These are phyloP conservation scores for Camptogramma bilineatum DNA, from an alignment of 2,888 invertebrate species.

Conservation along the genomic window DNA sequence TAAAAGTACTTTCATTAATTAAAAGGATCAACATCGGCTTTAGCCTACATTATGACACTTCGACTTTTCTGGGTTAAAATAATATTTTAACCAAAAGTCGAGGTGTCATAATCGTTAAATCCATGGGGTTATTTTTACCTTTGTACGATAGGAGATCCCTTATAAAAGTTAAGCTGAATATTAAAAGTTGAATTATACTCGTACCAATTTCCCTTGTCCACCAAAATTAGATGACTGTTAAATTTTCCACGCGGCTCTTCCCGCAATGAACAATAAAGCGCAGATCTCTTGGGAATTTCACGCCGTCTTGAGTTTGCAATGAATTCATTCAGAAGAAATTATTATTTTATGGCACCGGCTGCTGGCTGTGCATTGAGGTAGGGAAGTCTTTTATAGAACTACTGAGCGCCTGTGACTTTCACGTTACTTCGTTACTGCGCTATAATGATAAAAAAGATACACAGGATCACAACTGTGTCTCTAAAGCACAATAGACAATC, in stretches of 20 bases:
- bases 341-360: conserved; percentile 46
- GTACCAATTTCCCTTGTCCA: conserved; percentile 41
- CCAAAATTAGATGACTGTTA: conserved; percentile 48
- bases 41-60: too few relatives aligned
- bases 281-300: conserved; percentile 51
- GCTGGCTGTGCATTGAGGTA: conserved; percentile 33
- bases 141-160: too few relatives aligned
- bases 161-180: not conserved
- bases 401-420: not conserved
- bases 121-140: too few relatives aligned
- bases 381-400: conserved; percentile 15
- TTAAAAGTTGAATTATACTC: not conserved
- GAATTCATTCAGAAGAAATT: conserved; percentile 54
- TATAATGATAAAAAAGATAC: too few relatives aligned
- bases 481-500: too few relatives aligned
- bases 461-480: too few relatives aligned
- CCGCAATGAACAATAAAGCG: conserved; percentile 53
- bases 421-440: not conserved
- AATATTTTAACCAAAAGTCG: too few relatives aligned
- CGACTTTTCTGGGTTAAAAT: too few relatives aligned
- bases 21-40: too few relatives aligned
- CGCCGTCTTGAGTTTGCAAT: conserved; percentile 52
- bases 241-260: conserved; percentile 48
- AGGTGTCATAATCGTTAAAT: too few relatives aligned
- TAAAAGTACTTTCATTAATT: too few relatives aligned